phyloP scores from a whole-genome alignment of 1,140 invertebrate genomes.

The Halesus radiatus region DNA sequence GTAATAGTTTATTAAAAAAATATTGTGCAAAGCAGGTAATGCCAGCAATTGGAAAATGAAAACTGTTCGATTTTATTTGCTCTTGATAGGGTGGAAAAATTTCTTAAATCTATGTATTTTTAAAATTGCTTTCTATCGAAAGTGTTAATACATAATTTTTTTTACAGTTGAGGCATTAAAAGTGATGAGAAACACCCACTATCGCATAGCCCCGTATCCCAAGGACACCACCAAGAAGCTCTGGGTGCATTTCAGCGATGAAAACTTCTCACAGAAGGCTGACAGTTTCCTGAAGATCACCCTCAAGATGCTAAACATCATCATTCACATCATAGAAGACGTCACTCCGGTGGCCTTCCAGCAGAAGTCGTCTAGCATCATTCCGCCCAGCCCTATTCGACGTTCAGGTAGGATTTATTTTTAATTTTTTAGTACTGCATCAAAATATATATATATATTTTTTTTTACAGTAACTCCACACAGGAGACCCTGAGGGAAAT shows the following conservation, averaged over 20 bases:
- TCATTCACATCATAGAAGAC: conserved; percentile 84
- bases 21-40: no score
- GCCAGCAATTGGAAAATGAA: no score
- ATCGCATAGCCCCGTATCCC: background rate
- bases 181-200: conserved; percentile 50
- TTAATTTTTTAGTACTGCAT: conserved; percentile 13
- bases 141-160: no score
- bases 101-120: no score
- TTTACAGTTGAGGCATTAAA: conserved; percentile 59
- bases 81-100: no score
- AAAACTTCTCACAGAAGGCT: conserved; percentile 63
- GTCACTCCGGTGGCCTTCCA: conserved; percentile 74
- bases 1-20: no score
- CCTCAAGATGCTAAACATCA: conserved; percentile 80
- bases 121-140: no score
- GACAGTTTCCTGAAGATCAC: conserved; percentile 79
- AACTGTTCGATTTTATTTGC: no score
- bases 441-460: no score
- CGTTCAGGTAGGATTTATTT: conserved; percentile 58
- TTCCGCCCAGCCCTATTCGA: conserved; percentile 70
- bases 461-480: no score
- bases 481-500: no score
- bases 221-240: conserved; percentile 34
- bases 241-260: conserved; percentile 73
- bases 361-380: conserved; percentile 68